These are phyloP conservation scores for Drosophila prolongata DNA, from an alignment of 2,888 invertebrate species.

Conservation along the genomic window DNA sequence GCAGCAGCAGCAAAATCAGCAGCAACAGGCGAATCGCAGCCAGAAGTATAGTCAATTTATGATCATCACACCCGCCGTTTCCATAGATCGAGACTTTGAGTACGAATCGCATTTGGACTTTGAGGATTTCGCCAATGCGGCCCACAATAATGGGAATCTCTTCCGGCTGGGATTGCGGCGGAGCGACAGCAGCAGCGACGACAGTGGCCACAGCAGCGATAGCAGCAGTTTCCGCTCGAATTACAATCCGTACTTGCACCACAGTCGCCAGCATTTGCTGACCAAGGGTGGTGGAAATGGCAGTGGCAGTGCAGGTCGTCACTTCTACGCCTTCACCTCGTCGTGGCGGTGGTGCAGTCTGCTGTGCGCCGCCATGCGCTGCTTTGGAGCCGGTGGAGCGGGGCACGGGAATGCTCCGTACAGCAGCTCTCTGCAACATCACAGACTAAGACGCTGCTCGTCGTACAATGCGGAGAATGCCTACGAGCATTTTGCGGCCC, in stretches of 20 bases:
- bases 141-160: constrained; percentile 81
- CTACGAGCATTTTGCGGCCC: constrained; percentile 82
- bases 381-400: constrained; percentile 81
- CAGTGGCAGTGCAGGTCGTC: constrained; percentile 50
- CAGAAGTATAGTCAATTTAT: constrained; percentile 84
- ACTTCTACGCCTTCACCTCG: constrained; percentile 80
- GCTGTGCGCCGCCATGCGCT: constrained; percentile 84
- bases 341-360: constrained; percentile 84
- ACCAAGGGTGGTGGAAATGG: constrained; percentile 60
- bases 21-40: constrained; percentile 57
- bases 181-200: constrained; percentile 69
- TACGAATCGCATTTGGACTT: constrained; percentile 72
- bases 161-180: constrained; percentile 80
- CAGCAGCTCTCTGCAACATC: constrained; percentile 80
- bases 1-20: constrained; percentile 45
- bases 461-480: constrained; percentile 80
- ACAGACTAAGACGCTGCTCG: constrained; percentile 77
- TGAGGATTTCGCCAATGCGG: constrained; percentile 72
- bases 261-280: constrained; percentile 82
- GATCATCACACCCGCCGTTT: constrained; percentile 84
- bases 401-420: constrained; percentile 76
- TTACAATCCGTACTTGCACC: constrained; percentile 82
- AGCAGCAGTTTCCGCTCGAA: constrained; percentile 82
- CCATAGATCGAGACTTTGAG: constrained; percentile 83
- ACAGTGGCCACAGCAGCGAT: constrained; percentile 81